A percentile compares a stretch with the other conserved stretches of the same genome.
Conservation (phyloP, 2,888 invertebrate species). For the Volucella bombylans region DNA sequence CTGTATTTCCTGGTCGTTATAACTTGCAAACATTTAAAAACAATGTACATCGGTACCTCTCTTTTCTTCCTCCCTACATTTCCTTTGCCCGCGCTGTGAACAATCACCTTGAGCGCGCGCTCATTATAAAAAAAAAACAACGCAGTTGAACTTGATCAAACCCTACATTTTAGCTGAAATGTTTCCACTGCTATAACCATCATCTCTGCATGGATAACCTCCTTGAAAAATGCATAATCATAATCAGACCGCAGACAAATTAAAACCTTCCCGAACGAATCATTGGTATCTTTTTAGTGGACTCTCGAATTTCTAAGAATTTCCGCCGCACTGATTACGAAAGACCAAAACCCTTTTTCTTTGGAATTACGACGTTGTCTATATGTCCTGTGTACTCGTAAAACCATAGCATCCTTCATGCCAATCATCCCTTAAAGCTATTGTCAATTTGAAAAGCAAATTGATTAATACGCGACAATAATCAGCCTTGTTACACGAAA, state of each 20-base stretch:
- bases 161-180: neutral
- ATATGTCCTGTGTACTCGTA: constrained; percentile 13
- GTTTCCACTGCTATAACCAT: neutral
- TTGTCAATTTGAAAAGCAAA: constrained; percentile 72
- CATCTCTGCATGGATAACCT: neutral
- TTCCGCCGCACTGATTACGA: constrained; percentile 45
- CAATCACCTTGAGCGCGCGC: too few species aligned
- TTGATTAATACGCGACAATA: constrained; percentile 71
- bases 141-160: neutral
- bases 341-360: constrained; percentile 34
- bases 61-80: too few species aligned
- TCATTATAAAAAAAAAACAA: too few species aligned
- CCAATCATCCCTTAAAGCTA: constrained; percentile 51
- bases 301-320: constrained; percentile 13
- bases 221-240: constrained; percentile 16
- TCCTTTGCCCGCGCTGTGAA: too few species aligned
- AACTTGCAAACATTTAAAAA: too few species aligned
- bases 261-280: constrained; percentile 48
- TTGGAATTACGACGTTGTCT: constrained; percentile 50
- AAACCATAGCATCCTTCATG: constrained; percentile 54
- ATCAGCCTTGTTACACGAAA: constrained; percentile 68
- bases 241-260: constrained; percentile 51
- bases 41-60: too few species aligned
- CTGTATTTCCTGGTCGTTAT: too few species aligned
- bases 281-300: constrained; percentile 1